Conservation (phyloP, 2,888 invertebrate genomes). For the Icerya purchasi region DNA sequence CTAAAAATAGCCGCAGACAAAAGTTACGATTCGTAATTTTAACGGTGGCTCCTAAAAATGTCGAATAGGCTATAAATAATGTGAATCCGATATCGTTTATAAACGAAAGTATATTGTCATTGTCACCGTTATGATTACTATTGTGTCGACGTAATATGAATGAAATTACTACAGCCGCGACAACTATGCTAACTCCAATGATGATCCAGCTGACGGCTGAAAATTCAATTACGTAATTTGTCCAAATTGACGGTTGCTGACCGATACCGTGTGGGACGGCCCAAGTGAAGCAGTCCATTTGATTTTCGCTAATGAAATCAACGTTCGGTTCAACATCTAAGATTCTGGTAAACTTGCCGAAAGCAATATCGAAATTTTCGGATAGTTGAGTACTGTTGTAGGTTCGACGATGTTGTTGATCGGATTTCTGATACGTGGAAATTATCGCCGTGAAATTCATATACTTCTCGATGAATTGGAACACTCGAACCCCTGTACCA, state of each 20-base stretch:
- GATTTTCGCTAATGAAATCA: conserved; percentile 18
- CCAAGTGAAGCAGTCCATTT: conserved; percentile 22
- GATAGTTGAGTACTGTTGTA: neutral
- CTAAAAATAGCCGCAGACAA: conserved; percentile 17
- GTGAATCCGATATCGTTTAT: conserved; percentile 1
- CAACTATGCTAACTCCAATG: conserved; percentile 15
- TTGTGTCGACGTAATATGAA: neutral
- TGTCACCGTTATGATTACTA: neutral
- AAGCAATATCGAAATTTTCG: conserved; percentile 17
- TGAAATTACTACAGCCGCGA: conserved; percentile 10
- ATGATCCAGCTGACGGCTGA: conserved; percentile 19
- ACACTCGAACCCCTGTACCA: conserved; percentile 14
- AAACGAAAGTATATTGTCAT: neutral
- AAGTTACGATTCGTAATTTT: conserved; percentile 14
- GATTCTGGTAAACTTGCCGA: conserved; percentile 20
- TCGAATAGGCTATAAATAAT: conserved; percentile 15
- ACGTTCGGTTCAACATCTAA: conserved; percentile 18
- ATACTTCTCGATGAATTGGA: conserved; percentile 14
- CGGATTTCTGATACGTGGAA: conserved; percentile 1
- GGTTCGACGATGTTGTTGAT: conserved; percentile 3
- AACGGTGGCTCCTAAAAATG: conserved; percentile 17
- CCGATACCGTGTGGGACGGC: conserved; percentile 20
- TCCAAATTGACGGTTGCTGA: conserved; percentile 19
- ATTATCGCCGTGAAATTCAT: conserved; percentile 15
- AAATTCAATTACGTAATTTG: conserved; percentile 19